phyloP scores from a whole-genome alignment of 2,888 invertebrate genomes.

The Xanthia icteritia region DNA sequence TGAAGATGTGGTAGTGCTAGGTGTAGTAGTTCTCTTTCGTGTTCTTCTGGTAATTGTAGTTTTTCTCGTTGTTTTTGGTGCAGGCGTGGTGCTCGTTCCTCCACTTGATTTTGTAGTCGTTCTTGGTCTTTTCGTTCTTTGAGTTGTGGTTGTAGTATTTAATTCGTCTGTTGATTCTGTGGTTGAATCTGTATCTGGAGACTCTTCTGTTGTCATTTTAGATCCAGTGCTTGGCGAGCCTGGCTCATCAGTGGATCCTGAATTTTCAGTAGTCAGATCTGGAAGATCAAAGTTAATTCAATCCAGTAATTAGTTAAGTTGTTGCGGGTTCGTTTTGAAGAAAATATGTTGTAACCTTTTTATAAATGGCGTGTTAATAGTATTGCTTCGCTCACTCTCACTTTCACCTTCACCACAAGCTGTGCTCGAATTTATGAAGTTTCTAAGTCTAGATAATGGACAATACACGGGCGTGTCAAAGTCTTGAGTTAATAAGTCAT shows the following conservation, averaged over 20 bases:
- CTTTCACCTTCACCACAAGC: too few relatives aligned
- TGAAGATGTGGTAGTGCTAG: not conserved
- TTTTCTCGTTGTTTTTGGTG: not conserved
- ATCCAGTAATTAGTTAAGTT: not conserved
- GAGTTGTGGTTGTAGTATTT: not conserved
- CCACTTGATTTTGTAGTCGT: not conserved
- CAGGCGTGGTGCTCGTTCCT: not conserved
- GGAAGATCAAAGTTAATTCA: slow-evolving; percentile 7
- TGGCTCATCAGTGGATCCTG: slow-evolving; percentile 3
- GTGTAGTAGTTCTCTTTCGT: not conserved
- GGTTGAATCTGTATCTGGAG: too few relatives aligned
- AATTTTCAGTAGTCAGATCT: not conserved
- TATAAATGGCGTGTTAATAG: too few relatives aligned
- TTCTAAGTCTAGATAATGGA: not conserved
- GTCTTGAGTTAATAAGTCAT: too few relatives aligned
- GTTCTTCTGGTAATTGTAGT: not conserved
- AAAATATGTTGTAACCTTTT: too few relatives aligned
- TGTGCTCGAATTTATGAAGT: not conserved
- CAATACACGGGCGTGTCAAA: too few relatives aligned
- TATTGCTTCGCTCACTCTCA: too few relatives aligned
- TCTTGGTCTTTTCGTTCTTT: not conserved
- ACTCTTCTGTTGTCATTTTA: too few relatives aligned
- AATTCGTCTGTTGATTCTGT: too few relatives aligned
- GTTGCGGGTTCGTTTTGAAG: not conserved
- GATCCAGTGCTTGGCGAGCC: too few relatives aligned